Base-by-base conservation (phyloP, 2,113 vertebrate genomes). In the Formicarius rufipectus region DNA sequence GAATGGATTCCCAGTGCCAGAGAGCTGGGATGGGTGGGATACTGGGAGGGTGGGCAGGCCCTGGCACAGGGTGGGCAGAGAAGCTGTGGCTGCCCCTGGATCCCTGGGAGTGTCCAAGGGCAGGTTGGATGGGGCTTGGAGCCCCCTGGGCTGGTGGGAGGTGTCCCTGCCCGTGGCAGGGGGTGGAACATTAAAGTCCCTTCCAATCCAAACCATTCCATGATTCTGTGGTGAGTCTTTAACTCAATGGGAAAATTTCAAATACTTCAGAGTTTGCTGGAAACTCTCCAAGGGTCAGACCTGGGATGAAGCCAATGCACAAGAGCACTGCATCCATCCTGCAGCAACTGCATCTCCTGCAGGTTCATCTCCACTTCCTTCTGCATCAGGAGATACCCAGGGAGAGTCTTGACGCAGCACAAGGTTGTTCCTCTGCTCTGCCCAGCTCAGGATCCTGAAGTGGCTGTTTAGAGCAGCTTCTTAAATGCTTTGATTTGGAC, bases 201-300 rank as follows among this genome's bases (percentile, higher is more conserved):
- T 37, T 20, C 68, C 68, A 20, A 30, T 6, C 9, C 44, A 74
- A 82, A 19, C 6, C 53, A 12, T 7, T 28, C 59, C 27, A 22
- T 28, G 37, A 15, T 44, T 35, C 59, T 6, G 0, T 27, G 23
- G 30, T 1, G 2, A 4, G 15, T 18, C 39, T 60, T 84, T 20
- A 59, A 17, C 10, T 9, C 1, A 1, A 17, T 2, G 12, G 42
- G 13, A 33, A 74, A 64, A 19, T 7, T 27, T 35, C 0, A 12
- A 64, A 3, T 6, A 15, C 14, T 28, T 77, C 58, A 62, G 9
- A 5, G 37, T 12, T 11, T 19, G 24, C 49, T 68, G 71, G 33
- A 45, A 77, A 40, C 33, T 64, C 78, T 60, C 2, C 1, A 45
- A 47, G 52, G 12, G 9, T 22, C 44, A 16, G 59, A 25, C 12